These are phyloP conservation scores for Nebria brevicollis DNA, from an alignment of 2,888 invertebrate genomes.

Conservation along the genomic window DNA sequence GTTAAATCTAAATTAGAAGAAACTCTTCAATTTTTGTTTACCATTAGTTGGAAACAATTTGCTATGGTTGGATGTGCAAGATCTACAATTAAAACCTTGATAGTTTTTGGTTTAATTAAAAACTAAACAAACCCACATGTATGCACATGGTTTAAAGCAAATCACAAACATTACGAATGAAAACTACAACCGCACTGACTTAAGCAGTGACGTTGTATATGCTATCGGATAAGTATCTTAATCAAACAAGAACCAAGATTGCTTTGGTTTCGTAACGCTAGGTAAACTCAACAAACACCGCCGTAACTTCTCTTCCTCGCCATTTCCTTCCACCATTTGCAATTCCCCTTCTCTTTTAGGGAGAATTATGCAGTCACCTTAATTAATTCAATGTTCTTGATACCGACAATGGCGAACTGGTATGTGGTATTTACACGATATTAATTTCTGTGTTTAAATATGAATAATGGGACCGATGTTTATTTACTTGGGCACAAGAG, in stretches of 20 bases:
- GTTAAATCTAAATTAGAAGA: no score
- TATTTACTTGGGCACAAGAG: slow-evolving; percentile 24
- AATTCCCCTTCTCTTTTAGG: neutral
- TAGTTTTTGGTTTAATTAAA: no score
- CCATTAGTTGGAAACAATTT: no score
- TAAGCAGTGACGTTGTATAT: slow-evolving; percentile 18
- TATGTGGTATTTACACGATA: slow-evolving; percentile 43
- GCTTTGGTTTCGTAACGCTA: slow-evolving; percentile 2
- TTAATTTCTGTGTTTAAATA: slow-evolving; percentile 44
- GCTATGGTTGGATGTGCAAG: no score
- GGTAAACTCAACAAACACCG: neutral
- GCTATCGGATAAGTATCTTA: slow-evolving; percentile 24
- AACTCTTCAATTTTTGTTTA: no score
- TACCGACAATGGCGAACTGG: slow-evolving; percentile 35
- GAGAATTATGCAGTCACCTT: slow-evolving; percentile 42
- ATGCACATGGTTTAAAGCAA: neutral
- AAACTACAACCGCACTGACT: neutral
- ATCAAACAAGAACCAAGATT: slow-evolving; percentile 34
- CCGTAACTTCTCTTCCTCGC: neutral
- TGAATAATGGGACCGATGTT: slow-evolving; percentile 34
- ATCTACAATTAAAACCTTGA: no score
- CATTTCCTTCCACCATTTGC: slow-evolving; percentile 14
- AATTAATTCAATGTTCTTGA: slow-evolving; percentile 45
- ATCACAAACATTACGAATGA: neutral
- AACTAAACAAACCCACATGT: no score